These are phyloP conservation scores for Acrobeloides nanus DNA, from an alignment of 2,888 invertebrate species.

Conservation along the genomic window DNA sequence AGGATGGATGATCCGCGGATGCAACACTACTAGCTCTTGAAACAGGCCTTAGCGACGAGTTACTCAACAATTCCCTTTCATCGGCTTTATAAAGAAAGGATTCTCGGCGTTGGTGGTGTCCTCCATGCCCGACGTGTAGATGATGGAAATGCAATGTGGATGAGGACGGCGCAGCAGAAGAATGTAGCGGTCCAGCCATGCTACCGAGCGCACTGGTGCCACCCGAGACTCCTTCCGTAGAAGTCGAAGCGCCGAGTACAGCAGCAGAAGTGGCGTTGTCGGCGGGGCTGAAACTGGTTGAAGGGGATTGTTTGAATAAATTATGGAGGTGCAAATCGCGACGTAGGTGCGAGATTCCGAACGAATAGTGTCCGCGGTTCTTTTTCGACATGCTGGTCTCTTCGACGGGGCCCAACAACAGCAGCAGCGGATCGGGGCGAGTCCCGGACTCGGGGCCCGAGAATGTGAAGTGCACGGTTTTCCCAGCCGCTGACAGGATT, in stretches of 20 bases:
- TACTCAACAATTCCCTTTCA: conserved; percentile 17
- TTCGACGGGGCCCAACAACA: not conserved
- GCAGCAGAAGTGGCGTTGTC: not conserved
- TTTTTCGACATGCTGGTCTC: not conserved
- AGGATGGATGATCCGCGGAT: conserved; percentile 26
- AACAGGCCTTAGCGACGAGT: conserved; percentile 22
- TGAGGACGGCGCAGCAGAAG: conserved; percentile 14
- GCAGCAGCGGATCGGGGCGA: not conserved
- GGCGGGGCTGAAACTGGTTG: conserved; percentile 9
- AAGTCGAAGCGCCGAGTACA: not conserved
- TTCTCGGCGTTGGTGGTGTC: conserved; percentile 25
- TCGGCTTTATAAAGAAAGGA: conserved; percentile 26
- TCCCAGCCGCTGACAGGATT: not conserved
- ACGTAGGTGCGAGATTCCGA: conserved; percentile 10
- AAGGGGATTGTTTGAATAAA: conserved; percentile 17
- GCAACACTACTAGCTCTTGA: conserved; percentile 30
- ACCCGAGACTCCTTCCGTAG: conserved; percentile 1
- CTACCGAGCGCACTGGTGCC: conserved; percentile 1
- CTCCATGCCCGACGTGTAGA: conserved; percentile 12
- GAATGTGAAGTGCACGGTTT: not conserved
- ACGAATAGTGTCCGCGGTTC: conserved; percentile 1
- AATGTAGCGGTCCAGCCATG: no score
- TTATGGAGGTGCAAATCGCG: conserved; percentile 16
- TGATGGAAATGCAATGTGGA: conserved; percentile 20
- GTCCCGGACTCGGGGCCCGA: not conserved